A percentile compares a stretch with the other conserved stretches of the same genome.
phyloP scores from a whole-genome alignment of 2,113 vertebrate genomes.

The Apodemus speciosus region DNA sequence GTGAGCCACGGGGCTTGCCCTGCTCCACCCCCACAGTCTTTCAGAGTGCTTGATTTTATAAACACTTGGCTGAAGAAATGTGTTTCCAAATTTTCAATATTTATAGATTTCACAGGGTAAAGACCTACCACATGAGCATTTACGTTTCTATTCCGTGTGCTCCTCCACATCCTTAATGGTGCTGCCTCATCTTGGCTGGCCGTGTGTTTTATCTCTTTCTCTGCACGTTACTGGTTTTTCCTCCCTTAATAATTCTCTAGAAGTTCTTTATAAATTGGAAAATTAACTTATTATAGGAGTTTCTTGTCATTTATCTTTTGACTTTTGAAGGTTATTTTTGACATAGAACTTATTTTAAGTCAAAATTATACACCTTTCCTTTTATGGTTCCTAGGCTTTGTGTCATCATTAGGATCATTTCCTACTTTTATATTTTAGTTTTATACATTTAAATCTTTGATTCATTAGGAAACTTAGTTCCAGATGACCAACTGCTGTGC shows the following conservation, averaged over 20 bases:
- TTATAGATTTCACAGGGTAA: conserved; percentile 13
- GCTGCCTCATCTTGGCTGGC: neutral
- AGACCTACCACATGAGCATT: neutral
- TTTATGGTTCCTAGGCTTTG: conserved; percentile 69
- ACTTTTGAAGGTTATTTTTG: conserved; percentile 71
- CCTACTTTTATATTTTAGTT: conserved; percentile 43
- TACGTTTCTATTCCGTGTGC: neutral
- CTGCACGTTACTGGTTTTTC: conserved; percentile 17
- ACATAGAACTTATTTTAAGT: conserved; percentile 67
- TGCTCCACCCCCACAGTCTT: neutral
- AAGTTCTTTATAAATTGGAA: conserved; percentile 58
- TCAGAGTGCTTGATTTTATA: neutral
- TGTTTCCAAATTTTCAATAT: neutral
- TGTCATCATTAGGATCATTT: conserved; percentile 61
- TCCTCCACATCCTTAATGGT: neutral
- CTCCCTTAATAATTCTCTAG: conserved; percentile 24
- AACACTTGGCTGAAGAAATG: neutral
- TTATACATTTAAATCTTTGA: conserved; percentile 56
- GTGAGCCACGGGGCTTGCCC: neutral
- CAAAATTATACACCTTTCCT: conserved; percentile 67
- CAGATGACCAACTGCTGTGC: conserved; percentile 22
- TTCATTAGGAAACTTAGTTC: conserved; percentile 45
- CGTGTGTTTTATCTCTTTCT: neutral
- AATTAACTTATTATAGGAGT: conserved; percentile 59
- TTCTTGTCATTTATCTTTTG: conserved; percentile 70